Evolutionary conservation across 2,888 invertebrate genomes (phyloP), one percentile per base, ranked within the genome.

Genomic region (Chymomyza caudatula): DNA sequence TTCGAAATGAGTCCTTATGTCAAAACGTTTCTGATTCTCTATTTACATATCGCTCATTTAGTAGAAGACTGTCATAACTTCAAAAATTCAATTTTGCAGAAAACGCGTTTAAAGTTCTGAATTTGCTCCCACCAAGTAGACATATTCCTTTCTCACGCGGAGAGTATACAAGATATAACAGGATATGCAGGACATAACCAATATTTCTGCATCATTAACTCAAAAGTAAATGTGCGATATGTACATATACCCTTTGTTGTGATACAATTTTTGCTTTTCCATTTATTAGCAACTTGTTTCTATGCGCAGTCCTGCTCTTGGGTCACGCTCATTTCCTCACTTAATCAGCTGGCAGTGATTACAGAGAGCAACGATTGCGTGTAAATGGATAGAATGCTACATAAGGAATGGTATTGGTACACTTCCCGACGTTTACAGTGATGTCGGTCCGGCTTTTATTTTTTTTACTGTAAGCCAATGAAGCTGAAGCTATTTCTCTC

Each of bases 251-350:
- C 4, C 13, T 52, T 5, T 52, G n/a, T 22, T 42, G 37, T 54
- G 25, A 15, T 54, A 54, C 19, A 19, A 56, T 23, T 57, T 57
- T 15, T 44, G 22, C 44, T 51, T 20, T 55, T 54, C 52, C 54
- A 52, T 66, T 53, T 53, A 2, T 23, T 19, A n/a, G 0, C 11
- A 47, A 3, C 3, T 25, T 19, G n/a, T n/a, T 23, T n/a, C 20
- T 52, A 13, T 42, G 8, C 20, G 20, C 22, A 5, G n/a, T 63
- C 71, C 54, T 69, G 74, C 62, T 67, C 71, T 71, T 72, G 72
- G 87, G 87, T 85, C 85, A 85, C 85, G 85, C 87, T 76, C 83
- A 87, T 77, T 86, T 86, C 83, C 86, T 78, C 87, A 80, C 76
- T 76, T 86, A 86, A 87, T 85, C 78, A 76, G 74, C 65, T 65